Evolutionary conservation across 2,113 vertebrate genomes (phyloP), one percentile per base, ranked within the genome.

Genomic region (Anarrhichthys ocellatus): DNA sequence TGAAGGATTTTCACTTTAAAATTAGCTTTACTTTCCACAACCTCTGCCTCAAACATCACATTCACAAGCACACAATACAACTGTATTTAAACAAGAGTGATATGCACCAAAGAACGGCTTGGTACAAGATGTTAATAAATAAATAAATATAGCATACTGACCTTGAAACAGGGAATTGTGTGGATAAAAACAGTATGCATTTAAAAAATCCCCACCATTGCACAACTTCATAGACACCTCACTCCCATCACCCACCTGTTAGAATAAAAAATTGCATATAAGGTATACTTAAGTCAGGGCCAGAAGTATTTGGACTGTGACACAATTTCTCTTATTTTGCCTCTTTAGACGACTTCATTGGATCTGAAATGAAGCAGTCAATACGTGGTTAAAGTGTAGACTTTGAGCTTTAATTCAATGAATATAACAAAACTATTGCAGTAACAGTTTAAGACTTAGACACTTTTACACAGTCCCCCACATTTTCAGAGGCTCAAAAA

Each of bases 1-100:
- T 50, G 7, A 50, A 50, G 48, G 48, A 18, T 50, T 50, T 50
- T 20, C 18, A 50, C 48, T 50, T 18, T 50, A 71, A 66, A 86
- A 40, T 67, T 7, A 24, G 10, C 44, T 46, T 59, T 44, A 36
- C 42, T 7, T 61, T 36, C 10, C 32, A 59, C 46, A 11, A 15
- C 42, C 14, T 29, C n/a, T 64, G 20, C 40, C 73, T 70, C 68
- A 42, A 76, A 59, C 9, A n/a, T 6, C 7, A 2, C 10, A n/a
- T 1, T 75, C 6, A 36, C 40, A 73, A 29, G 56, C 20, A 48
- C 36, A 65, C 9, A 58, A 73, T 4, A 17, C 3, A 72, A 32
- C n/a, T 52, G 11, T 24, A 62, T 9, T 44, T 10, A 10, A 56
- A 63, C 9, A 20, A 1, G 7, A 40, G 54, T 52, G 32, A 27